phyloP scores from a whole-genome alignment of 2,113 vertebrate species.

The Gallinago undulata region DNA sequence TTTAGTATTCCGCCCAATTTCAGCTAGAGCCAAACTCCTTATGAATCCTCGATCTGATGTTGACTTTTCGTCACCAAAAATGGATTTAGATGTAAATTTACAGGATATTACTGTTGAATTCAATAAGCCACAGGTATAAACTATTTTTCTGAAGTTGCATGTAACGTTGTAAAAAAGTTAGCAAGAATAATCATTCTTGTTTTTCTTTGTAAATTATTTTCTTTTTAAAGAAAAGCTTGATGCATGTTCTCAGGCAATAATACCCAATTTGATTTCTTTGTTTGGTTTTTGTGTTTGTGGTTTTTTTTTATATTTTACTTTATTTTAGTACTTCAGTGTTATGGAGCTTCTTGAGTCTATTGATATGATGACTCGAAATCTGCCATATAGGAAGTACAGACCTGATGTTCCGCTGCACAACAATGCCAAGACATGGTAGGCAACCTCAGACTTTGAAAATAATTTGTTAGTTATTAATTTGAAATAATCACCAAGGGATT shows the following conservation, averaged over 20 bases:
- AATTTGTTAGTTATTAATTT: background rate
- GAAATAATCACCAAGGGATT: background rate
- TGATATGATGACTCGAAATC: constrained; percentile 95
- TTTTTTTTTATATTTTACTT: constrained; percentile 18
- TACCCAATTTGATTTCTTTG: background rate
- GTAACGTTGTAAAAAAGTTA: background rate
- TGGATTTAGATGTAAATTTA: constrained; percentile 89
- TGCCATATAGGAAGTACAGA: constrained; percentile 94
- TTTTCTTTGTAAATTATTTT: background rate
- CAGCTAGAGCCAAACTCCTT: constrained; percentile 89
- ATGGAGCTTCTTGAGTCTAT: constrained; percentile 95
- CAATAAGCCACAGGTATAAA: constrained; percentile 88
- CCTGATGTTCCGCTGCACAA: constrained; percentile 81
- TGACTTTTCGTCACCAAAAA: constrained; percentile 92
- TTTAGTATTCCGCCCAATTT: constrained; percentile 94
- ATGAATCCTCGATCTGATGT: constrained; percentile 96
- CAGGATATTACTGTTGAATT: constrained; percentile 91
- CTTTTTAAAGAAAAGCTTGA: background rate
- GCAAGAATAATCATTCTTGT: background rate
- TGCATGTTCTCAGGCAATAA: background rate
- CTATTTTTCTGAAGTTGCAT: background rate
- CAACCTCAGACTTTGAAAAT: background rate
- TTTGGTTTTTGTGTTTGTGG: background rate
- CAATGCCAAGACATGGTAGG: constrained; percentile 86
- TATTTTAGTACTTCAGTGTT: constrained; percentile 91